These are phyloP conservation scores for Threskiornis aethiopicus DNA, from an alignment of 2,797 vertebrate genomes.

Conservation along the genomic window DNA sequence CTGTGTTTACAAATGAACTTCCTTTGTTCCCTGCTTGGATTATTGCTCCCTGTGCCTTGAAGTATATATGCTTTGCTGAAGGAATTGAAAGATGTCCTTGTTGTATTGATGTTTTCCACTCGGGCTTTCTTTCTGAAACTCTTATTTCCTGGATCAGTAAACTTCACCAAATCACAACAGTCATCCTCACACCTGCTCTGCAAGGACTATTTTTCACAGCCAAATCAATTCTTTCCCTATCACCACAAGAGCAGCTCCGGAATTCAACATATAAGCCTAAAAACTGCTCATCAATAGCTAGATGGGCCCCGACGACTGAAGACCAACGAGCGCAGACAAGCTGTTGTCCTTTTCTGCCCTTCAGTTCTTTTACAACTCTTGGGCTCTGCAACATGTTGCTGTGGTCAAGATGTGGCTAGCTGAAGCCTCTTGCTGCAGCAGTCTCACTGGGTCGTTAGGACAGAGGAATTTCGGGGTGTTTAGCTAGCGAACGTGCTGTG, in stretches of 20 bases:
- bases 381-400: neutral
- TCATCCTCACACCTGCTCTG: neutral
- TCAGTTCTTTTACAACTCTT: neutral
- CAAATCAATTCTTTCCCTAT: neutral
- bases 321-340: neutral
- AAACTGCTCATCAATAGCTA: neutral
- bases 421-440: neutral
- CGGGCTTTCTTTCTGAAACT: neutral
- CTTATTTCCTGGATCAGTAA: neutral
- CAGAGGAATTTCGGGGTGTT: neutral
- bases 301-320: neutral
- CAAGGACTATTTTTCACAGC: neutral
- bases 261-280: neutral
- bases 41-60: constrained; percentile 11
- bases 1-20: constrained; percentile 22
- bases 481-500: neutral
- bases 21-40: constrained; percentile 23
- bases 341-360: neutral
- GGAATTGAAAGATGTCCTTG: neutral
- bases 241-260: neutral
- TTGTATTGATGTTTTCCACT: neutral
- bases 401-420: neutral
- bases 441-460: neutral
- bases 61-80: neutral
- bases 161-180: neutral